Evolutionary conservation across 2,888 invertebrate species (phyloP), one percentile per base, ranked within the genome.

Genomic region (Neocrepidodera transversa): DNA sequence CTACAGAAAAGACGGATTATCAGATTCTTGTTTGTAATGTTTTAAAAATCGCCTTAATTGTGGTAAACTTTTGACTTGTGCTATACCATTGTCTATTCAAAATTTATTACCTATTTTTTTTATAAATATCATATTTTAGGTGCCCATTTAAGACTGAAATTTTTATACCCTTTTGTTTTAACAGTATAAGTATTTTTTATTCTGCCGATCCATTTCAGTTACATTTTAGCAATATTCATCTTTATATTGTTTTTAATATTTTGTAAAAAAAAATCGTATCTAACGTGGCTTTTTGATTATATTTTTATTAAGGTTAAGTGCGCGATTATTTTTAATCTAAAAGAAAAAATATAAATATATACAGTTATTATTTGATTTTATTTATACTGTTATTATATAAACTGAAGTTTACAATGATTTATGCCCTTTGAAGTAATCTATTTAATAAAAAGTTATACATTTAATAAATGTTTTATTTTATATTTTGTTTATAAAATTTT

Each of bases 221-320:
- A n/a, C n/a, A n/a, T n/a, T n/a, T n/a, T n/a, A n/a, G n/a, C n/a
- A n/a, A n/a, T n/a, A n/a, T n/a, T n/a, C n/a, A n/a, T n/a, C n/a
- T 26, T 16, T 50, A 36, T 50, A 36, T 50, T 50, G 23, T 50
- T 50, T 36, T 50, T 17, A 28, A 30, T 23, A 23, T 50, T 50
- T 36, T 36, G 35, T 50, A 23, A 32, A 16, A 17, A 42, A 16
- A n/a, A 36, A 8, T 11, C 13, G 50, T 36, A 36, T 50, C n/a
- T 11, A 49, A 30, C 18, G 6, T 13, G 14, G 11, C 45, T 50
- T 23, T 50, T 35, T 38, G 10, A 20, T 36, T 50, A 36, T 50
- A 50, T 36, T 50, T 49, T 50, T 50, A 50, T 36, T 50, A 50
- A n/a, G 36, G n/a, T 20, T 50, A 52, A 42, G 42, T 52, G 16